Conservation (phyloP, 2,888 invertebrate species). For the Agonopterix heracliana region DNA sequence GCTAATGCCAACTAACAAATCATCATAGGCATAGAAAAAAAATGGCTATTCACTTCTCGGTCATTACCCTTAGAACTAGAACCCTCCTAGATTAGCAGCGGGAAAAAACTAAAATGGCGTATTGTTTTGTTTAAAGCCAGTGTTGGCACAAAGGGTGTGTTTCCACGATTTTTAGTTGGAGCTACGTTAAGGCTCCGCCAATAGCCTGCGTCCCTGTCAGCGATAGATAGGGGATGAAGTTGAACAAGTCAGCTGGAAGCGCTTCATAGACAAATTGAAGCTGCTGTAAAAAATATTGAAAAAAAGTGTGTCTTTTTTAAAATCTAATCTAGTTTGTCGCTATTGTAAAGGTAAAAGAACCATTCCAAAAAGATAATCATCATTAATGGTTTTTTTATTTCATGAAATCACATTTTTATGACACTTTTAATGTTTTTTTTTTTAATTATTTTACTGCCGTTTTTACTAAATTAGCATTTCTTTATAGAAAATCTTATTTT, state of each 20-base stretch:
- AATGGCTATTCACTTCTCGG: conserved; percentile 31
- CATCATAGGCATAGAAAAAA: conserved; percentile 17
- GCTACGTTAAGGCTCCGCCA: conserved; percentile 46
- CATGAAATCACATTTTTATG: too few relatives aligned
- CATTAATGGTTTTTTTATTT: too few relatives aligned
- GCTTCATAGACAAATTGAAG: conserved; percentile 48
- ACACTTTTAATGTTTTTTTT: too few relatives aligned
- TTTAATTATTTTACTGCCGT: too few relatives aligned
- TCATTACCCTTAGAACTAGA: conserved; percentile 51
- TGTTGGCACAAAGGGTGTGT: conserved; percentile 60
- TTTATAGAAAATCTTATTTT: too few relatives aligned
- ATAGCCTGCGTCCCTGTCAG: conserved; percentile 42
- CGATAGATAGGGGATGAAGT: conserved; percentile 61
- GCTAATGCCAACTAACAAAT: conserved; percentile 5
- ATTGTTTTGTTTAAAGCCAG: conserved; percentile 57
- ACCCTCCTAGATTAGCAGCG: conserved; percentile 56
- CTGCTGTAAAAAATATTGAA: conserved; percentile 15
- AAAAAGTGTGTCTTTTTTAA: too few relatives aligned
- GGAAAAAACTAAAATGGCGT: conserved; percentile 58
- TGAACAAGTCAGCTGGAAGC: conserved; percentile 41
- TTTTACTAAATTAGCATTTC: too few relatives aligned
- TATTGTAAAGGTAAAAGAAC: too few relatives aligned
- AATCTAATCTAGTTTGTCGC: too few relatives aligned
- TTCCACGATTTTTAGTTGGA: conserved; percentile 57
- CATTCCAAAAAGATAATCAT: too few relatives aligned